These are phyloP conservation scores for Corvus cornix DNA, from an alignment of 2,113 vertebrate genomes.

Conservation along the genomic window DNA sequence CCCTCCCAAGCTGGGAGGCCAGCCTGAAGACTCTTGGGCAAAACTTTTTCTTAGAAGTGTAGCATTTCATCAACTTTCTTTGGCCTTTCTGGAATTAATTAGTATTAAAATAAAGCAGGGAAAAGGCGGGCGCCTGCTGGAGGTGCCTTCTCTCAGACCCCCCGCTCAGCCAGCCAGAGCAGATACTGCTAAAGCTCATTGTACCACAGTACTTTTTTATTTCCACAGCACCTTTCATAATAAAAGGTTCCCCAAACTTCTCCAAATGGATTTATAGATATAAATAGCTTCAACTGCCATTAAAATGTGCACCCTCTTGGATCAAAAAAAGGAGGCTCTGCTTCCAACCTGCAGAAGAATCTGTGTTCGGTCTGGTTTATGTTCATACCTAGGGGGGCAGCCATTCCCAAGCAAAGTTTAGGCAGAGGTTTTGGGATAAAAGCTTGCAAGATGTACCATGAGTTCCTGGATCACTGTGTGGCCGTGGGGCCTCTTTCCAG, in stretches of 20 bases:
- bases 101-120: slow-evolving; percentile 47
- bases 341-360: background rate
- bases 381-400: background rate
- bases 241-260: background rate
- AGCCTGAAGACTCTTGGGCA: background rate
- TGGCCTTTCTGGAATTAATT: slow-evolving; percentile 59
- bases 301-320: background rate
- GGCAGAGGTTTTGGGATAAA: background rate
- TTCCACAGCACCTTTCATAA: background rate
- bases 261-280: background rate
- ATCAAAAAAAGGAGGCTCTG: background rate
- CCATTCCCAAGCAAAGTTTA: background rate
- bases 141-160: background rate
- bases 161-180: background rate
- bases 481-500: background rate
- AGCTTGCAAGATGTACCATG: accelerated
- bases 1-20: slow-evolving; percentile 30
- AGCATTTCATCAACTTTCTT: slow-evolving; percentile 22
- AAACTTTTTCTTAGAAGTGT: background rate
- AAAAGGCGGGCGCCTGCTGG: background rate
- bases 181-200: background rate
- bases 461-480: background rate
- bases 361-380: background rate
- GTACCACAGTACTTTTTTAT: background rate
- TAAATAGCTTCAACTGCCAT: background rate